Conservation (phyloP, 2,113 vertebrate species). For the Anolis sagrei region DNA sequence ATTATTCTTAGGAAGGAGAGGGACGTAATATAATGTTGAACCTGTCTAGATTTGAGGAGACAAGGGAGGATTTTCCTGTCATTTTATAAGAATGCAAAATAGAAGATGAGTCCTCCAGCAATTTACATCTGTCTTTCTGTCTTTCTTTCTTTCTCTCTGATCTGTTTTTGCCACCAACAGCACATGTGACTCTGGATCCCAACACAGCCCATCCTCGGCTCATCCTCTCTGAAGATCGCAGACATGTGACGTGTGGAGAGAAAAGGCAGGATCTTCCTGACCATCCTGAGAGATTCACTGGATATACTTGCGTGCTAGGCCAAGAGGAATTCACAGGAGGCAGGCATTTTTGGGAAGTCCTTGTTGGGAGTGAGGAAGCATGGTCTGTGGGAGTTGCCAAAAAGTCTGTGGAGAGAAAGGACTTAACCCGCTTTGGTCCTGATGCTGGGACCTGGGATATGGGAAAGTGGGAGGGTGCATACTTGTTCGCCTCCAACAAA, state of each 20-base stretch:
- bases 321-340: not conserved
- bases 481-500: rapidly evolving
- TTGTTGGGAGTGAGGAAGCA: not conserved
- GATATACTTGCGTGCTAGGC: not conserved
- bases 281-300: not conserved
- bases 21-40: too few relatives aligned
- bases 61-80: too few relatives aligned
- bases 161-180: too few relatives aligned
- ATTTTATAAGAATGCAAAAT: too few relatives aligned
- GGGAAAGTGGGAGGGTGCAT: not conserved
- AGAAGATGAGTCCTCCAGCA: too few relatives aligned
- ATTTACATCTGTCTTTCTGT: too few relatives aligned
- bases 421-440: not conserved
- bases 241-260: not conserved
- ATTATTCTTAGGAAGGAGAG: too few relatives aligned
- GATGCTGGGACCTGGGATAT: not conserved
- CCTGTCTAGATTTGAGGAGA: too few relatives aligned
- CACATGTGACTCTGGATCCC: not conserved
- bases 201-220: not conserved
- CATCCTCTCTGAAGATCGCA: not conserved
- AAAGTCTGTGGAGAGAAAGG: not conserved
- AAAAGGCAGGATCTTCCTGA: not conserved
- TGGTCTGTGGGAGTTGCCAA: not conserved
- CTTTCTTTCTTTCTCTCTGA: too few relatives aligned
- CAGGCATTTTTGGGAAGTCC: not conserved